Base-by-base conservation (phyloP, 2,113 vertebrate species). In the Equus przewalskii region DNA sequence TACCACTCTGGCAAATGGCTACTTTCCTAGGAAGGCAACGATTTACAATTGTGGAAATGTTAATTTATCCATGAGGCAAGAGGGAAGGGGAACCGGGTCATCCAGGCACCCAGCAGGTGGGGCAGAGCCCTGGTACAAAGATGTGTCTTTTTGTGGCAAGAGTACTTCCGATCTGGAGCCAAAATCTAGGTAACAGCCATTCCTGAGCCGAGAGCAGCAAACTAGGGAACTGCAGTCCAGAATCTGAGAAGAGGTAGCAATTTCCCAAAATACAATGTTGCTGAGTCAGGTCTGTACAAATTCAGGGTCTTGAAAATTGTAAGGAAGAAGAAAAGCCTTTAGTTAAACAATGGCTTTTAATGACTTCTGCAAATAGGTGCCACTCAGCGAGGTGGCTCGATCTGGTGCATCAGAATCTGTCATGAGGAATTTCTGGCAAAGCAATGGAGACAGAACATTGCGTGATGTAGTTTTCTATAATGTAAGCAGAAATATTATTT, bases 281-380 rank as follows among this genome's bases (percentile, higher is more conserved):
- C 97, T 97, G 96, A 98, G 92, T 97, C 97, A 98, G 95, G 75
- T 56, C 91, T 81, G 62, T 44, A 75, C 91, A 97, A 58, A 81
- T 1, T 30, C 86, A 88, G 94, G 76, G 33, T 76, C 81, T 97
- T 84, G 51, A 64, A 93, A 95, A 96, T 41, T 44, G 24, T 83
- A 78, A 89, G 92, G 82, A 95, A 90, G 78, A 87, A 86, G 97
- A 95, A 97, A 97, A 96, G 96, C 93, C 79, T 96, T 96, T 96
- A 91, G 89, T 97, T 97, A 97, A 97, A 96, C 96, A 98, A 97
- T 84, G 69, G 87, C 75, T 97, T 82, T 80, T 96, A 96, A 96
- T 94, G 94, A 95, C 93, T 98, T 96, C 96, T 94, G 83, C 95
- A 97, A 94, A 96, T 78, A 96, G 65, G 83, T 76, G 78, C 7